Evolutionary conservation across 2,797 vertebrate species (phyloP).

Genomic region (Esox lucius): DNA sequence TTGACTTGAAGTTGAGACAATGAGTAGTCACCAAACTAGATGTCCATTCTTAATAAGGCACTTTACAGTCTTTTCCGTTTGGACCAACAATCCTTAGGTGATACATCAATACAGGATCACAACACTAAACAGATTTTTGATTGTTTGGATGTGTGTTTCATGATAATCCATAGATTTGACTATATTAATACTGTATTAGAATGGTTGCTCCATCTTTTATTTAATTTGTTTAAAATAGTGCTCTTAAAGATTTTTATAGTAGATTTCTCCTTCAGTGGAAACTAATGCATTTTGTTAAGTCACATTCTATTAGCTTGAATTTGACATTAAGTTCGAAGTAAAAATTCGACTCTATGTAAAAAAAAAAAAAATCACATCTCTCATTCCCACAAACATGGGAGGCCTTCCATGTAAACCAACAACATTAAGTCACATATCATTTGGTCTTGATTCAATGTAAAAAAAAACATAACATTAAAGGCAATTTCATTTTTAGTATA

Average conservation of each 20-base stretch:
- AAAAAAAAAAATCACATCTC: constrained; percentile 1
- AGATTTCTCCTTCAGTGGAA: background rate
- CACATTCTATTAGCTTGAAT: constrained; percentile 5
- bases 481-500: no score
- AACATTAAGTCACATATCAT: no score
- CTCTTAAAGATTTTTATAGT: background rate
- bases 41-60: background rate
- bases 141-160: constrained; percentile 13
- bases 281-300: background rate
- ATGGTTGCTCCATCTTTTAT: constrained; percentile 10
- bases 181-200: constrained; percentile 10
- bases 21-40: constrained; percentile 1
- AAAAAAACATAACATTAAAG: no score
- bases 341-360: no score
- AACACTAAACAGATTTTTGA: background rate
- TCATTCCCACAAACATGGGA: no score
- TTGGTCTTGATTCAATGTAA: no score
- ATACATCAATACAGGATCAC: constrained; percentile 26
- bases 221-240: constrained; percentile 5
- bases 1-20: background rate
- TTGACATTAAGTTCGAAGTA: constrained; percentile 18
- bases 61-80: constrained; percentile 24
- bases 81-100: constrained; percentile 20
- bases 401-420: no score
- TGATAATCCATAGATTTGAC: constrained; percentile 13